These are phyloP conservation scores for Phyllotreta cruciferae DNA, from an alignment of 2,888 invertebrate genomes.

Conservation along the genomic window DNA sequence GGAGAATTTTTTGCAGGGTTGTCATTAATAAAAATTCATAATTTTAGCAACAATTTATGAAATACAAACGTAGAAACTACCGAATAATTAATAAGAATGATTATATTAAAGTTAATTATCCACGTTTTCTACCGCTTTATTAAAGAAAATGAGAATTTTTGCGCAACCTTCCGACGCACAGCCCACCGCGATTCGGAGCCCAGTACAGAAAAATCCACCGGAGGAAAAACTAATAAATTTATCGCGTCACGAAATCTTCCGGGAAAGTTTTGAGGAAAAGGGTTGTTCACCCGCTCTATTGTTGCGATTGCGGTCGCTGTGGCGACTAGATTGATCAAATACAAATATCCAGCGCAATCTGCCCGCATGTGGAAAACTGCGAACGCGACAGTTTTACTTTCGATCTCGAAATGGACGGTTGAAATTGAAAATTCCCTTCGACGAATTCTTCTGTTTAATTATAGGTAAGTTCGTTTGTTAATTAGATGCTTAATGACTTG, in stretches of 20 bases:
- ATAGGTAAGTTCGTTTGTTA: slow-evolving; percentile 21
- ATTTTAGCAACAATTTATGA: too few relatives aligned
- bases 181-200: too few relatives aligned
- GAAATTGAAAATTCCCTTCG: slow-evolving; percentile 12
- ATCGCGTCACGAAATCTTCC: slow-evolving; percentile 7
- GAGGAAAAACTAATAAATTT: background rate
- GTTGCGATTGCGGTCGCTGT: slow-evolving; percentile 55
- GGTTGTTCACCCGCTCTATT: slow-evolving; percentile 54
- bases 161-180: too few relatives aligned
- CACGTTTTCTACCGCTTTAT: too few relatives aligned
- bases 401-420: slow-evolving; percentile 20
- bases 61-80: too few relatives aligned
- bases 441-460: too few relatives aligned
- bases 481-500: background rate
- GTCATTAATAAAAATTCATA: too few relatives aligned
- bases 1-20: too few relatives aligned
- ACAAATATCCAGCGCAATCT: slow-evolving; percentile 45
- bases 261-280: slow-evolving; percentile 17
- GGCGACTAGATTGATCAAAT: slow-evolving; percentile 56
- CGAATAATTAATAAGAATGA: too few relatives aligned
- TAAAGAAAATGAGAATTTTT: too few relatives aligned
- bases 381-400: slow-evolving; percentile 32
- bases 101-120: too few relatives aligned
- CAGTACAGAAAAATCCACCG: too few relatives aligned
- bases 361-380: slow-evolving; percentile 43